Percentiles rank a stretch among this genome's conserved stretches.
Evolutionary conservation across 2,888 invertebrate species (phyloP).

Genomic region (Theristus sp.): DNA sequence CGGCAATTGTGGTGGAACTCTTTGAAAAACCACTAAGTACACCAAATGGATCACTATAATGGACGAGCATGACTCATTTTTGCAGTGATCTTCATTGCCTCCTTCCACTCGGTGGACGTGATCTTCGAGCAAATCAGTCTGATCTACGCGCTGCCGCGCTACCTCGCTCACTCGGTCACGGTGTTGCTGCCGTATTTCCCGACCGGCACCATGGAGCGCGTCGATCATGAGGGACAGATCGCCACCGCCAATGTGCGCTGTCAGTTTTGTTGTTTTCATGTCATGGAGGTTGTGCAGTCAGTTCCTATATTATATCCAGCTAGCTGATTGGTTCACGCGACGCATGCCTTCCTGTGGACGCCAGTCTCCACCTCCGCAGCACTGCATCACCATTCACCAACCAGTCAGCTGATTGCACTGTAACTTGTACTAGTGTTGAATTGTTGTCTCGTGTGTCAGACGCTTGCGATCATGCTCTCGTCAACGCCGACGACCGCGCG

Average conservation of each 20-base stretch:
- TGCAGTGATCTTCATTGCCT: constrained; percentile 32
- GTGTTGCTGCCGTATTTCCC: constrained; percentile 34
- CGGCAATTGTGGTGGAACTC: constrained; percentile 4
- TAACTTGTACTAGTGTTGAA: no score
- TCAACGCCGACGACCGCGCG: constrained; percentile 29
- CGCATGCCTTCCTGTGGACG: background rate
- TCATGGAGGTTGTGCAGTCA: constrained; percentile 7
- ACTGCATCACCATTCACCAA: no score
- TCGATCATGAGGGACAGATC: constrained; percentile 33
- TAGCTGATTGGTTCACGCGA: background rate
- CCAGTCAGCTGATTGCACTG: no score
- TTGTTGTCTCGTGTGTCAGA: no score
- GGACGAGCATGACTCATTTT: background rate
- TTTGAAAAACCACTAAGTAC: no score
- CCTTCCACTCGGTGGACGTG: constrained; percentile 31
- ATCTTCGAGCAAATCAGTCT: constrained; percentile 34
- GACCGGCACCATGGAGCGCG: constrained; percentile 34
- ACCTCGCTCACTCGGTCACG: constrained; percentile 31
- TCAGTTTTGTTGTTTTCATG: background rate
- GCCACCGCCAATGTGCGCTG: constrained; percentile 31
- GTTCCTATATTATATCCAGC: background rate
- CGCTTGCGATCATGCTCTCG: constrained; percentile 30
- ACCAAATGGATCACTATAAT: no score
- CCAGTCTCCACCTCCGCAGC: background rate
- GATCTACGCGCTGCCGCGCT: constrained; percentile 33